Evolutionary conservation across 2,888 invertebrate species (phyloP), one percentile per base, ranked within the genome.

Genomic region (Ephialtes manifestator): DNA sequence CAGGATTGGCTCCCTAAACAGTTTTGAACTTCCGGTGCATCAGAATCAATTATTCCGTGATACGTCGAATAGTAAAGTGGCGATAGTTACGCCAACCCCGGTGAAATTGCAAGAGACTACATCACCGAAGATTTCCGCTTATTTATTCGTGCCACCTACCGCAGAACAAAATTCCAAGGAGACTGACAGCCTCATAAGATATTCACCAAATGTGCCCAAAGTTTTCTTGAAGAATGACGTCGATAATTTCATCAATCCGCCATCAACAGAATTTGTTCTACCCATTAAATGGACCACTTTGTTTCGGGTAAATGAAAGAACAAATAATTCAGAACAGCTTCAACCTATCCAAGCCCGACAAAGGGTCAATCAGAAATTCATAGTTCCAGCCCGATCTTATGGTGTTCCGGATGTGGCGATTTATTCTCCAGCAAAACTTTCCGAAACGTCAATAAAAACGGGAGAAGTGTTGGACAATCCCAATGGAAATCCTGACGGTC

Each of bases 131-230:
- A 72, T 87, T 55, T 87, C 88, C 0, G 31, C 87, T 0, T 88
- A 87, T 60, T 67, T 88, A 10, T 88, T 87, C 58, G 78, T 79
- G 0, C 74, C 87, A 11, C 86, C 88, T 0, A 46, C 53, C 10
- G 10, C 67, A 8, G 55, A 58, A n/a, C 20, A 78, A 24, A 11
- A 71, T 20, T 31, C 74, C 18, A 46, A 43, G 11, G n/a, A 60
- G 10, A 51, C 31, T 11, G 20, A 20, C n/a, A 53, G 8, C 7
- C 31, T 18, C 18, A 4, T n/a, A 18, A 67, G 24, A 28, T 68
- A n/a, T 67, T 72, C 76, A 11, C 43, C 48, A 20, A 55, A 48
- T 18, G 24, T 15, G 24, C 55, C n/a, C 13, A 74, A 70, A 43
- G 48, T 58, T 58, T 74, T 10, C 35, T 39, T 43, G 2, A 79